Percentiles rank a stretch among this genome's conserved stretches.
phyloP scores from a whole-genome alignment of 2,113 vertebrate genomes.

The Erythrocebus patas region DNA sequence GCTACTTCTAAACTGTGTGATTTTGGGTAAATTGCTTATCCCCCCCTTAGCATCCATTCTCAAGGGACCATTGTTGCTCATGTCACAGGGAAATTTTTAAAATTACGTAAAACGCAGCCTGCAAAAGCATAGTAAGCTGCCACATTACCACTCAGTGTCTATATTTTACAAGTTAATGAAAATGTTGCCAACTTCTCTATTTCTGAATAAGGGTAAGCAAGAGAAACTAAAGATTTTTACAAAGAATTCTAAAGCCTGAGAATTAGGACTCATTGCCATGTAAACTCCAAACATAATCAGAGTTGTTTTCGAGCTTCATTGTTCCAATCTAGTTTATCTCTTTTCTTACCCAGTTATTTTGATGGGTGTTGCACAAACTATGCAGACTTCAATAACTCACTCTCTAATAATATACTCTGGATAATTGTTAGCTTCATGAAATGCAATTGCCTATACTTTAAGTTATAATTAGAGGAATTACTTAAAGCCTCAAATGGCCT shows the following conservation, averaged over 20 bases:
- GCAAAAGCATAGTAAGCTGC: constrained; percentile 41
- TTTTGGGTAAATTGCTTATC: constrained; percentile 43
- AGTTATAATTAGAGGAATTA: constrained; percentile 85
- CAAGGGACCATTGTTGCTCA: constrained; percentile 16
- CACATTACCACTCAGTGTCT: constrained; percentile 38
- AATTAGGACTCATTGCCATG: constrained; percentile 57
- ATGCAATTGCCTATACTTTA: constrained; percentile 79
- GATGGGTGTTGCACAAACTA: constrained; percentile 73
- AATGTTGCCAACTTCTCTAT: constrained; percentile 39
- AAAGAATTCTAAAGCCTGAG: constrained; percentile 23
- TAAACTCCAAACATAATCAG: constrained; percentile 57
- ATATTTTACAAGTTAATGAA: constrained; percentile 61
- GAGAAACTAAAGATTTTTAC: constrained; percentile 46
- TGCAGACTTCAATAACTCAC: constrained; percentile 74
- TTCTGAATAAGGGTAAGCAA: constrained; percentile 38
- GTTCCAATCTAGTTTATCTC: constrained; percentile 52
- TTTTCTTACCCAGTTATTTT: constrained; percentile 66
- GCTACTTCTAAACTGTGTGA: constrained; percentile 32
- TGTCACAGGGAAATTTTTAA: constrained; percentile 50
- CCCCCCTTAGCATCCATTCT: constrained; percentile 27
- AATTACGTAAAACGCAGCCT: constrained; percentile 54
- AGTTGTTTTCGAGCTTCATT: constrained; percentile 64
- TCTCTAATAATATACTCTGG: constrained; percentile 80
- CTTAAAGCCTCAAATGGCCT: constrained; percentile 76
- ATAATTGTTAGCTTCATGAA: constrained; percentile 82